Evolutionary conservation across 2,888 invertebrate genomes (phyloP).

Genomic region (Cheilosia variabilis): DNA sequence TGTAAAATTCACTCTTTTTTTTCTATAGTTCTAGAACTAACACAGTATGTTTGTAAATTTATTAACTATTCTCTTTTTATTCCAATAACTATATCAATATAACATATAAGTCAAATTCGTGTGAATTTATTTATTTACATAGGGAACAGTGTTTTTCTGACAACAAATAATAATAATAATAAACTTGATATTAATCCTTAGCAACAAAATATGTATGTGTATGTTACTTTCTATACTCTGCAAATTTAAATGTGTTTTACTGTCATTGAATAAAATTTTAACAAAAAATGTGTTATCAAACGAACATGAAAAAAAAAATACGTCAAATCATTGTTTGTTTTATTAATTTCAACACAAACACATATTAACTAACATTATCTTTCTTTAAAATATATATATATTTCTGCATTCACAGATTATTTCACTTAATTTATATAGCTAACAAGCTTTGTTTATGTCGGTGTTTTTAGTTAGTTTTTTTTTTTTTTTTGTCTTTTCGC

Average conservation of each 20-base stretch:
- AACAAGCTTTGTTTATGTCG: conserved; percentile 65
- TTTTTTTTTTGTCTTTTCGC: conserved; percentile 3
- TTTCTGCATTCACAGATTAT: conserved; percentile 50
- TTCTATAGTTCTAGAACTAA: conserved; percentile 38
- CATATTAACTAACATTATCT: conserved; percentile 51
- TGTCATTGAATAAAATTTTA: conserved; percentile 54
- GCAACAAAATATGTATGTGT: conserved; percentile 38
- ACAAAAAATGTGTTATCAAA: conserved; percentile 31
- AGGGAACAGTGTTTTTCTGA: conserved; percentile 44
- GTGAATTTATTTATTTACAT: conserved; percentile 34
- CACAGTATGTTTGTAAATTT: conserved; percentile 44
- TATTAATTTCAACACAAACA: conserved; percentile 24
- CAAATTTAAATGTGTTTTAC: conserved; percentile 44
- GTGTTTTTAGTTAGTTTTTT: conserved; percentile 42
- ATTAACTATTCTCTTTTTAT: neutral
- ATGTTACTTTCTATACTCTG: conserved; percentile 51
- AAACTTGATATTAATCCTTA: conserved; percentile 5
- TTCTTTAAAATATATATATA: conserved; percentile 12
- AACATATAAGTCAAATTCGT: conserved; percentile 37
- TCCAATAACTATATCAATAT: conserved; percentile 20
- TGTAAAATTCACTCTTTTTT: conserved; percentile 38
- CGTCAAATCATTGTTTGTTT: conserved; percentile 26
- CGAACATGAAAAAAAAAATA: conserved; percentile 13
- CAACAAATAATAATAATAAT: neutral
- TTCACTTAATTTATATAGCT: conserved; percentile 13